phyloP scores from a whole-genome alignment of 1,140 invertebrate species.

The Drosophila pseudoobscura region DNA sequence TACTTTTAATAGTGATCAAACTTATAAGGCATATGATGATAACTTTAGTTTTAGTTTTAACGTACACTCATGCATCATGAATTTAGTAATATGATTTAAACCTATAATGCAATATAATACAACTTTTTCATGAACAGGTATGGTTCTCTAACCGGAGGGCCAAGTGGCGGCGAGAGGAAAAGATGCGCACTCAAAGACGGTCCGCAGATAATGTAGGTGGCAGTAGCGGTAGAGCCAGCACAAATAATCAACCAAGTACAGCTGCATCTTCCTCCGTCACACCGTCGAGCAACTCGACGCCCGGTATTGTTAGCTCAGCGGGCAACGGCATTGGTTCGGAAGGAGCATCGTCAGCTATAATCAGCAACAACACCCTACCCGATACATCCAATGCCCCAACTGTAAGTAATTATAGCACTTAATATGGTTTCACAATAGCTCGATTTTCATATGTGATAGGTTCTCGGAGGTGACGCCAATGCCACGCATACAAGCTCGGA shows the following conservation, averaged over 20 bases:
- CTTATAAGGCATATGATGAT: too few species aligned
- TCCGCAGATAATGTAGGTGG: conserved; percentile 84
- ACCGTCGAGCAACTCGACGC: conserved; percentile 41
- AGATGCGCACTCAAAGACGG: conserved; percentile 94
- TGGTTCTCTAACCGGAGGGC: conserved; percentile 99
- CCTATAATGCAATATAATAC: too few species aligned
- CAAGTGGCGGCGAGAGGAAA: conserved; percentile 99
- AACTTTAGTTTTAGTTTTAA: too few species aligned
- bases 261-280: conserved; percentile 32
- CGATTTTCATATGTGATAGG: conserved; percentile 19
- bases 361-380: conserved; percentile 44
- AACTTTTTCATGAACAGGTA: conserved; percentile 86
- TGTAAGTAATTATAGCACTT: conserved; percentile 34
- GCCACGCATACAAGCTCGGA: conserved; percentile 78
- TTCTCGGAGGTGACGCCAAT: conserved; percentile 59
- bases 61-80: too few species aligned
- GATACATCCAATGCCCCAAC: conserved; percentile 60
- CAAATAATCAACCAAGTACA: conserved; percentile 46
- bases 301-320: conserved; percentile 47
- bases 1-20: too few species aligned
- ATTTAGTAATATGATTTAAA: too few species aligned
- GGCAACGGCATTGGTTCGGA: conserved; percentile 31
- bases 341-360: conserved; percentile 20
- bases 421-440: not conserved
- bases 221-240: conserved; percentile 48